Base-by-base conservation (phyloP, 2,113 vertebrate genomes). In the Aldabrachelys gigantea region DNA sequence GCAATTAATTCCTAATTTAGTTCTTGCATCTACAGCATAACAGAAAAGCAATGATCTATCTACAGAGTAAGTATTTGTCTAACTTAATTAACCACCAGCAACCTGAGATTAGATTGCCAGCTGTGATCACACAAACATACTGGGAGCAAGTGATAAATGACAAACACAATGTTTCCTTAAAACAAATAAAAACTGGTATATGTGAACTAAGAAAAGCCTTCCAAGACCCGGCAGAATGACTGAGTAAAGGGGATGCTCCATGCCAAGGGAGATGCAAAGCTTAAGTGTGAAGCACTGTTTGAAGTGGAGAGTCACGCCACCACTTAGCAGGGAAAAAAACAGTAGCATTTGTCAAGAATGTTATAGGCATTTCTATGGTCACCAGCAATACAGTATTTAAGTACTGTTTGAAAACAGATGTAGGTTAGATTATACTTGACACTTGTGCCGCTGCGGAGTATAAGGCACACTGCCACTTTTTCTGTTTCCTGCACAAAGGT, bases 1-100 rank as follows among this genome's bases (percentile, higher is more conserved):
- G 14, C 31, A 94, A 76, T 90, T 94, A 95, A 62, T 72, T 95
- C n/a, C 85, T 56, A 76, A 7, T 35, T 69, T 80, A 84, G 78
- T 92, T 96, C 89, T 92, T 86, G 65, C 24, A 78, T 81, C 35
- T 25, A 53, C 2, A 89, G 79, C 14, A 24, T 75, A 89, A 87
- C 29, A 3, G 1, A 95, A 75, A 94, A 96, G 56, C 69, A 89
- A 92, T 87, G 88, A 83, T 90, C 52, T 47, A 47, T 83, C 85
- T 80, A 14, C 49, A 5, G 31, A 92, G 57, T 38, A 22, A 25
- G 57, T 78, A 53, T 85, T 91, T 88, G 92, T 57, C 31, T 83
- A 93, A 92, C 54, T 78, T 92, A 87, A 92, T 57, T 54, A 35
- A 69, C 80, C 44, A 86, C 12, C n/a, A 50, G 17, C 13, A 92